These are phyloP conservation scores for Saccostrea cuccullata DNA, from an alignment of 1,140 invertebrate genomes.

Conservation along the genomic window DNA sequence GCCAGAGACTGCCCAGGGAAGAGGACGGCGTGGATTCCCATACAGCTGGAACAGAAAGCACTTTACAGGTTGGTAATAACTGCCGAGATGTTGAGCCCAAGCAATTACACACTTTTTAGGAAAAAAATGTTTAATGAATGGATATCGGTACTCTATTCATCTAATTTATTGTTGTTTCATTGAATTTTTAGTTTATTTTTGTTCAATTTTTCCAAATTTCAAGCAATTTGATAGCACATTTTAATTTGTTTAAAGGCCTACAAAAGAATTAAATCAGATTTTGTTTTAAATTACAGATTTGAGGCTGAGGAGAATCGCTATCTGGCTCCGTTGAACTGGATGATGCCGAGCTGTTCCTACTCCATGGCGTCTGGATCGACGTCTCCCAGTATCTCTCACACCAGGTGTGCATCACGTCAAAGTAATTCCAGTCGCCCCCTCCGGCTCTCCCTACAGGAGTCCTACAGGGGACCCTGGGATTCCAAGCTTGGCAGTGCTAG, in stretches of 20 bases:
- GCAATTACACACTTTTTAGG: no score
- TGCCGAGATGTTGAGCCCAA: no score
- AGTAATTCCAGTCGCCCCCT: not conserved
- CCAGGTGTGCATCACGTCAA: not conserved
- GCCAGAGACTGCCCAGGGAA: constrained; percentile 4
- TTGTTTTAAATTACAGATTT: constrained; percentile 11
- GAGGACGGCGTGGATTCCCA: constrained; percentile 13
- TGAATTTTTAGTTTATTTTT: no score
- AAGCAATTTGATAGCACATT: no score
- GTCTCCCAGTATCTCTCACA: not conserved
- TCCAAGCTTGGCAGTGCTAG: not conserved
- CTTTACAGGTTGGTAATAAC: constrained; percentile 4
- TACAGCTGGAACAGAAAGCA: constrained; percentile 40
- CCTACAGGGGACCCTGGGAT: not conserved
- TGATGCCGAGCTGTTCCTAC: not conserved
- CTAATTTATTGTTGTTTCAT: no score
- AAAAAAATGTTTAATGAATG: no score
- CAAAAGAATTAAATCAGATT: not conserved
- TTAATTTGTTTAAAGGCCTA: no score
- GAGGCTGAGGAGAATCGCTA: constrained; percentile 30
- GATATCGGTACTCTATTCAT: no score
- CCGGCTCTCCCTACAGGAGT: not conserved
- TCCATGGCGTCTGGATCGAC: constrained; percentile 12
- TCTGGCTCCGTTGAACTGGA: not conserved
- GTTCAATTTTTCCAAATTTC: no score